A percentile compares a stretch with the other conserved stretches of the same genome.
Evolutionary conservation across 2,797 vertebrate genomes (phyloP).

Genomic region (Buphagus erythrorhynchus): DNA sequence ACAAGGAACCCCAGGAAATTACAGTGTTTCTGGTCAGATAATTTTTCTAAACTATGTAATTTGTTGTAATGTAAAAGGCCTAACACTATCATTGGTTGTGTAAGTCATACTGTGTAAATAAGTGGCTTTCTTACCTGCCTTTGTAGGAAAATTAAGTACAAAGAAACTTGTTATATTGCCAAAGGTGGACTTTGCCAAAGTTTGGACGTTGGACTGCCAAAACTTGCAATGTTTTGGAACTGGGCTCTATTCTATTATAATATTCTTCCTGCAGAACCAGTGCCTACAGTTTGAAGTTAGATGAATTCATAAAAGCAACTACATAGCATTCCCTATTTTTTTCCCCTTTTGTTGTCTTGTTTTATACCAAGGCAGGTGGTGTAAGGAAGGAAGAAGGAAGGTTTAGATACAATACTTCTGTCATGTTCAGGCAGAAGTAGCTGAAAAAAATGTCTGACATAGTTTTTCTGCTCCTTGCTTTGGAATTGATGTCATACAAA

Average conservation of each 20-base stretch:
- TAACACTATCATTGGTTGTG: background rate
- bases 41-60: background rate
- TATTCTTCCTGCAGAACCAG: background rate
- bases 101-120: background rate
- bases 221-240: background rate
- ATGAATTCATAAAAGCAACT: background rate
- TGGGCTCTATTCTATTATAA: background rate
- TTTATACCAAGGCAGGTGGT: background rate
- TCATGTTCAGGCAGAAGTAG: background rate
- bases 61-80: background rate
- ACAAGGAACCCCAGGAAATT: background rate
- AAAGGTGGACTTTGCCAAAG: no score
- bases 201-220: background rate
- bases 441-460: background rate
- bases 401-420: background rate
- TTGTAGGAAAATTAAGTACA: background rate
- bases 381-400: no score
- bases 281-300: background rate
- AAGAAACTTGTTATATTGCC: background rate
- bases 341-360: background rate
- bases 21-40: background rate
- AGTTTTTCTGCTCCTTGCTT: background rate
- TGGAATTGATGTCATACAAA: background rate
- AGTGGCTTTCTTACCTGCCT: background rate
- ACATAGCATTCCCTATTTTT: background rate